Conservation (phyloP, 2,888 invertebrate species). For the Cataglyphis altisquamis region DNA sequence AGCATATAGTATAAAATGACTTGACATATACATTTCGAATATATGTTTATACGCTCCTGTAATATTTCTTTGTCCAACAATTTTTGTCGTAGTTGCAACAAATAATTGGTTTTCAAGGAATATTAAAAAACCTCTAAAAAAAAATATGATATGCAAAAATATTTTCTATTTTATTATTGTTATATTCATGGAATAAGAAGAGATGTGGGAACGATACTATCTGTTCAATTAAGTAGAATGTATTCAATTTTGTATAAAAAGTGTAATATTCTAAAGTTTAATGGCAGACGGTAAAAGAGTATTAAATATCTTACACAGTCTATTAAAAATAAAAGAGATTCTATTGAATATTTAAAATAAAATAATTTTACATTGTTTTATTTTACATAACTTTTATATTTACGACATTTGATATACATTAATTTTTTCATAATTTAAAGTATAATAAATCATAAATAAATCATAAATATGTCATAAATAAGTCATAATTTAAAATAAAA, state of each 20-base stretch:
- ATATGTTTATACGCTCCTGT: background rate
- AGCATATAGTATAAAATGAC: conserved; percentile 6
- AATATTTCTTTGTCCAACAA: background rate
- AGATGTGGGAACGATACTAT: background rate
- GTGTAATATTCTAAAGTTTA: background rate
- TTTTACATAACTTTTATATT: conserved; percentile 18
- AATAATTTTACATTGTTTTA: background rate
- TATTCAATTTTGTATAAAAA: background rate
- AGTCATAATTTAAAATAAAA: background rate
- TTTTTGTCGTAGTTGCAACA: conserved; percentile 1
- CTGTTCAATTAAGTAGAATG: background rate
- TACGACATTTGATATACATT: background rate
- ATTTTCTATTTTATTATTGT: background rate
- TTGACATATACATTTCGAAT: background rate
- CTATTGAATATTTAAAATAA: background rate
- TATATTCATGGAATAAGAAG: background rate
- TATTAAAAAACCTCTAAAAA: conserved; percentile 13
- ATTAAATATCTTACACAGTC: background rate
- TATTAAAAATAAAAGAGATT: background rate
- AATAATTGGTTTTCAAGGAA: background rate
- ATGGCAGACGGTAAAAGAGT: background rate
- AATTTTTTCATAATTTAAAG: background rate
- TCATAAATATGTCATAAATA: no score
- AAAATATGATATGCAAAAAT: background rate
- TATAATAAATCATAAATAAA: background rate